These are phyloP conservation scores for Rallus limicola DNA, from an alignment of 2,113 vertebrate genomes.

Conservation along the genomic window DNA sequence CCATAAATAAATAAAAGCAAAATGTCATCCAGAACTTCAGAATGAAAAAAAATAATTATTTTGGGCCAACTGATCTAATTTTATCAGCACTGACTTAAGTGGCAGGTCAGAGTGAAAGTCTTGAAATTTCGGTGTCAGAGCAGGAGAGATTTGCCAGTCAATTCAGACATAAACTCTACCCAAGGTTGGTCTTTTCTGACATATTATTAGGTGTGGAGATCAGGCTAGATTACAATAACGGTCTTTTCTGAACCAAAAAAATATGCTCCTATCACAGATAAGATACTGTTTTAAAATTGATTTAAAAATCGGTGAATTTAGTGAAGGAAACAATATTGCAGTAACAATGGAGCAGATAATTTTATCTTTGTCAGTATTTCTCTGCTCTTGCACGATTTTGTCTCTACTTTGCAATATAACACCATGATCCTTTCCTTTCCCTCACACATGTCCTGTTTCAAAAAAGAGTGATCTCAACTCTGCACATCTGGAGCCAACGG, in stretches of 20 bases:
- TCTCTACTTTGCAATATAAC: background rate
- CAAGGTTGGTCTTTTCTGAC: background rate
- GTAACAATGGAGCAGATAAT: background rate
- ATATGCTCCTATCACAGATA: background rate
- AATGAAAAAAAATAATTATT: conserved; percentile 21
- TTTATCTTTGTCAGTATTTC: background rate
- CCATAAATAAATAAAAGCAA: background rate
- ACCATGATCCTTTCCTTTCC: background rate
- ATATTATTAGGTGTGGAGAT: background rate
- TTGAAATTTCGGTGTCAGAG: background rate
- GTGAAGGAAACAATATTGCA: background rate
- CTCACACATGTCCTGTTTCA: background rate
- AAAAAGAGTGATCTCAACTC: background rate
- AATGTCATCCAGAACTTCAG: background rate
- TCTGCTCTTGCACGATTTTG: background rate
- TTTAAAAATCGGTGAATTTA: background rate
- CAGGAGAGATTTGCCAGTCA: background rate
- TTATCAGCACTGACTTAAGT: background rate
- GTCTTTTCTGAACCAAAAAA: background rate
- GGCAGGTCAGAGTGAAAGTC: background rate
- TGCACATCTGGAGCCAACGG: background rate
- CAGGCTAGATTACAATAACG: background rate
- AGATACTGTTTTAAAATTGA: background rate
- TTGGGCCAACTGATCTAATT: conserved; percentile 24
- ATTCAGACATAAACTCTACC: background rate